These are phyloP conservation scores for Catharus fuscescens DNA, from an alignment of 2,113 vertebrate genomes.

Conservation along the genomic window DNA sequence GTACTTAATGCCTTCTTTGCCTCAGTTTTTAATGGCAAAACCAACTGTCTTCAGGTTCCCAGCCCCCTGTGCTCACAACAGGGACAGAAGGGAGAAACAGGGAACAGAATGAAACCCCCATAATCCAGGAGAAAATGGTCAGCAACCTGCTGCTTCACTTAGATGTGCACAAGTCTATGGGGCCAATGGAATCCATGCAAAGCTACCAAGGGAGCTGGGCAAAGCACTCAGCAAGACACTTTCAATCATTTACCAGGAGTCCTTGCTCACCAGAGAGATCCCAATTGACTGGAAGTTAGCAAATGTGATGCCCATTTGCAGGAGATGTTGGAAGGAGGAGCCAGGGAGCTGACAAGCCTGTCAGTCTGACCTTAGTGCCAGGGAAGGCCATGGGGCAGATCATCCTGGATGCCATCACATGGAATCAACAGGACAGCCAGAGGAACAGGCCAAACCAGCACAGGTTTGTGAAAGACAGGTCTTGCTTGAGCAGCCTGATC, in stretches of 20 bases:
- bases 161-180: background rate
- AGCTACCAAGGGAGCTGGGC: rapidly evolving
- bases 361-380: too few species aligned
- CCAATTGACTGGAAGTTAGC: too few species aligned
- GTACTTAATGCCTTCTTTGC: background rate
- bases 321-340: background rate
- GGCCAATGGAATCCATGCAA: background rate
- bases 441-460: background rate
- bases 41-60: background rate
- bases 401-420: background rate
- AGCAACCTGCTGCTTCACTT: background rate
- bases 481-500: background rate
- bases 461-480: background rate
- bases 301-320: background rate
- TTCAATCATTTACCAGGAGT: background rate
- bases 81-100: background rate
- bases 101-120: background rate
- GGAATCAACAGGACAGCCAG: background rate
- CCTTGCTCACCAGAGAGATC: background rate
- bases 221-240: background rate
- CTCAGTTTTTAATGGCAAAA: background rate
- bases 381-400: background rate
- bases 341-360: too few species aligned
- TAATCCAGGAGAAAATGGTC: background rate
- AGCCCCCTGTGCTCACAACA: background rate